Conservation (phyloP, 2,113 vertebrate genomes). For the Phoxinus phoxinus region DNA sequence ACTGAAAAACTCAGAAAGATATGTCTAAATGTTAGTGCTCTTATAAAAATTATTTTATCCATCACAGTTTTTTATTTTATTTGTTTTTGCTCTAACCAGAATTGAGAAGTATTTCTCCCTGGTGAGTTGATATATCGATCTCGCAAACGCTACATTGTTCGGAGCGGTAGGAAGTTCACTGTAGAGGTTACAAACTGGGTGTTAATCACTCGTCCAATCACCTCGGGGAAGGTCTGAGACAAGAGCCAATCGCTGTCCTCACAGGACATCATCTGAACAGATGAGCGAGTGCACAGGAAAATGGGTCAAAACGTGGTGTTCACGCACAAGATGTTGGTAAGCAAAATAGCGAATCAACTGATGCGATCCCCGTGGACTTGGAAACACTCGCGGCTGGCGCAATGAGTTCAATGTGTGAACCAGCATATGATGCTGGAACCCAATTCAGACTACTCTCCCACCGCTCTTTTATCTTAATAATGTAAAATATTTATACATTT, state of each 20-base stretch:
- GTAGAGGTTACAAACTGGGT: conserved; percentile 63
- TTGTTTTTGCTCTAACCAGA: not conserved
- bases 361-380: conserved; percentile 67
- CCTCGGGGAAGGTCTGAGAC: conserved; percentile 69
- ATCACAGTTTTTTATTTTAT: not conserved
- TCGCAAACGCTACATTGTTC: accelerated
- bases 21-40: not conserved
- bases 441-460: conserved; percentile 83
- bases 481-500: too few species aligned
- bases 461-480: conserved; percentile 49
- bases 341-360: not conserved
- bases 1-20: not conserved
- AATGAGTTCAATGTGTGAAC: conserved; percentile 83
- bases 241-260: conserved; percentile 70
- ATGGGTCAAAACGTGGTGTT: conserved; percentile 42
- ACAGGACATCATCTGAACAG: conserved; percentile 73
- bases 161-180: conserved; percentile 63
- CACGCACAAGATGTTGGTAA: conserved; percentile 61
- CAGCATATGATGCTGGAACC: conserved; percentile 68
- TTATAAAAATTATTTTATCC: not conserved
- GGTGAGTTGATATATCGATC: accelerated
- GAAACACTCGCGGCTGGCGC: conserved; percentile 80
- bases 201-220: conserved; percentile 52
- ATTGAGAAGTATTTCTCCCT: not conserved
- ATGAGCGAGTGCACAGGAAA: conserved; percentile 80